Base-by-base conservation (phyloP, 53 echinoderm and acorn worm genomes). In the Apostichopus leukothele region DNA sequence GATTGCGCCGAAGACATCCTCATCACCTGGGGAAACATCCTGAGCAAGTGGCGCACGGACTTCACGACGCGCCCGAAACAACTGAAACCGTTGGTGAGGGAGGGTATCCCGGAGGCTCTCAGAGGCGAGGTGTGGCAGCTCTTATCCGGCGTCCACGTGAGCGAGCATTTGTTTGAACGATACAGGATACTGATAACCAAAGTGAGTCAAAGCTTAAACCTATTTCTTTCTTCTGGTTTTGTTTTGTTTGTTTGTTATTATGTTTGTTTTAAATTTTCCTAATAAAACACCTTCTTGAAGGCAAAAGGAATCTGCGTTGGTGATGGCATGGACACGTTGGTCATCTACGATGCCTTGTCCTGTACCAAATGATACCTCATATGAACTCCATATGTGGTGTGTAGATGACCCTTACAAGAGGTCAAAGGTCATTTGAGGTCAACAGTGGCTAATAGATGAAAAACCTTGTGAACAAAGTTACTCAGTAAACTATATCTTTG, bases 81-180 rank as follows among this genome's bases (percentile, higher is more conserved):
- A 59, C 92, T 98, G 26, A 94, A 89, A 78, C 88, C 91, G 39
- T 89, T 93, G 84, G 98, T 96, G 26, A 90, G 98, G 11, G 96
- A 98, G 88, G 93, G 95, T 12, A 94, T 98, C 16, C 98, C 98
- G 0, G 98, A 98, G 92, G 98, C 98, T 13, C 88, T 98, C 26
- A 76, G 98, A 78, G 98, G 98, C 14, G 98, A 98, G 84, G 94
- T 98, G n/a, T 98, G 98, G 98, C 98, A 98, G 90, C 89, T 98
- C 20, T 90, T 98, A 67, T 92, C 95, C 4, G 93, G 98, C 53
- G 93, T 96, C 51, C 95, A 98, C 71, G 94, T 96, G 51, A 93
- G 94, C 66, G 93, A 94, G 73, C 91, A 89, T 13, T 78, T 98
- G 23, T 86, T 96, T 89, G 98, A 95, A 83, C 94, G 96, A 25